Evolutionary conservation across 2,888 invertebrate species (phyloP).

Genomic region (Philaethria dido): DNA sequence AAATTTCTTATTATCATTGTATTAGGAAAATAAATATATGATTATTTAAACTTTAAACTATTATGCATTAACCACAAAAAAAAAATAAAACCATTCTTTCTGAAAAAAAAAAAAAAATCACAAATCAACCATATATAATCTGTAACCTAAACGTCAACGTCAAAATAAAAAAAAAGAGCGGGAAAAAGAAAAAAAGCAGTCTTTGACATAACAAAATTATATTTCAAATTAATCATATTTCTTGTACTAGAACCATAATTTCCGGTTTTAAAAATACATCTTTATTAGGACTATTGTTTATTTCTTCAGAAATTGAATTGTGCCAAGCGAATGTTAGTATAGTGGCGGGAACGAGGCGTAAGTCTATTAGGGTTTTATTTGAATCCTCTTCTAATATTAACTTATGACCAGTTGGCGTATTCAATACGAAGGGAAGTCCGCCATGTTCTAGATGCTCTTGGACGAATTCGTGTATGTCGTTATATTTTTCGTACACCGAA

Average conservation of each 20-base stretch:
- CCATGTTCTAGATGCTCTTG: slow-evolving; percentile 88
- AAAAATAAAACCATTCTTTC: background rate
- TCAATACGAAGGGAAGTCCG: slow-evolving; percentile 88
- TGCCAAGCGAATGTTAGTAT: slow-evolving; percentile 91
- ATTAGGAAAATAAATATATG: background rate
- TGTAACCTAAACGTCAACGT: background rate
- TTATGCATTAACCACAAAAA: background rate
- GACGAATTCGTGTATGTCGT: slow-evolving; percentile 90
- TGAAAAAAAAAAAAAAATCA: background rate
- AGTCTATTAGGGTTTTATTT: slow-evolving; percentile 89
- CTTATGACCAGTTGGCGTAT: slow-evolving; percentile 87
- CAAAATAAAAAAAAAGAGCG: background rate
- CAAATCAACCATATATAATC: too few species aligned
- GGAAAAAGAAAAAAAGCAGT: background rate
- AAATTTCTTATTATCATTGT: background rate
- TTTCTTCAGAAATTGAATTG: slow-evolving; percentile 75
- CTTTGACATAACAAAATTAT: background rate
- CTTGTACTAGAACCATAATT: slow-evolving; percentile 87
- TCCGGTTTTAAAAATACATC: slow-evolving; percentile 90
- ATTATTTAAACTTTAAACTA: too few species aligned
- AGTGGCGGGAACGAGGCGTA: slow-evolving; percentile 92
- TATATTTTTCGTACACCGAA: slow-evolving; percentile 90
- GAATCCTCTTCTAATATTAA: slow-evolving; percentile 85
- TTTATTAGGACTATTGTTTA: slow-evolving; percentile 77
- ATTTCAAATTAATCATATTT: slow-evolving; percentile 66